These are phyloP conservation scores for Homarus gammarus DNA, from an alignment of 2,888 invertebrate species.

Conservation along the genomic window DNA sequence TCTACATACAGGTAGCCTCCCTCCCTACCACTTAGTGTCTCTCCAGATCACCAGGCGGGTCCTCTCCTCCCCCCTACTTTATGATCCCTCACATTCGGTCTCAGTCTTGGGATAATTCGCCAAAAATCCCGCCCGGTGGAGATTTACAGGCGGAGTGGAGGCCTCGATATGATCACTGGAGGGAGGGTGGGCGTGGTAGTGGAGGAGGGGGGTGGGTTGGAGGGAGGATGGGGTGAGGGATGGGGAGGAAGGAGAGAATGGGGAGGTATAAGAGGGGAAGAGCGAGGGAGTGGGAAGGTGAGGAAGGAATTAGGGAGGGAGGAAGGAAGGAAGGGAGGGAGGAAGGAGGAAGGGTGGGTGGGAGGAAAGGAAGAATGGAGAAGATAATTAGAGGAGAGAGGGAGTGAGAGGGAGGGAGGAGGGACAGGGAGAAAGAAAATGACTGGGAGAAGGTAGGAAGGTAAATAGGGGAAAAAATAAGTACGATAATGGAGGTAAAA, in stretches of 20 bases:
- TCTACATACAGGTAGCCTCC: constrained; percentile 44
- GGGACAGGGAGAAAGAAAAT: not conserved
- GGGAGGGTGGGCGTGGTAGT: constrained; percentile 1
- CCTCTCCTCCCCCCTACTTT: constrained; percentile 17
- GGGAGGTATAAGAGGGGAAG: not conserved
- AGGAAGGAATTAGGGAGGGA: not conserved
- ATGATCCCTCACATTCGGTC: constrained; percentile 38
- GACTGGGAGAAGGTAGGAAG: not conserved
- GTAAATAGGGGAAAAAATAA: too few species aligned
- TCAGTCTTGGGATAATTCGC: constrained; percentile 41
- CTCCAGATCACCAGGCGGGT: constrained; percentile 51
- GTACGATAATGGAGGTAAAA: too few species aligned
- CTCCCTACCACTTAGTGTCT: constrained; percentile 54
- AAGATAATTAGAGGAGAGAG: not conserved
- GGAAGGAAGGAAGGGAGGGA: not conserved
- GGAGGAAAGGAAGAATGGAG: not conserved
- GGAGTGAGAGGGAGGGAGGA: not conserved
- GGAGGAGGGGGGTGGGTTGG: not conserved
- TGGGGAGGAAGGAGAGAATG: not conserved
- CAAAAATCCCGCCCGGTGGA: constrained; percentile 18
- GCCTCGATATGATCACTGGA: not conserved
- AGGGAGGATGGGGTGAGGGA: not conserved
- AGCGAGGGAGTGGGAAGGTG: not conserved
- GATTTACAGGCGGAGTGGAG: constrained; percentile 41
- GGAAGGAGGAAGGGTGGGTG: not conserved